Evolutionary conservation across 2,888 invertebrate genomes (phyloP).

Genomic region (Athripsodes cinereus): DNA sequence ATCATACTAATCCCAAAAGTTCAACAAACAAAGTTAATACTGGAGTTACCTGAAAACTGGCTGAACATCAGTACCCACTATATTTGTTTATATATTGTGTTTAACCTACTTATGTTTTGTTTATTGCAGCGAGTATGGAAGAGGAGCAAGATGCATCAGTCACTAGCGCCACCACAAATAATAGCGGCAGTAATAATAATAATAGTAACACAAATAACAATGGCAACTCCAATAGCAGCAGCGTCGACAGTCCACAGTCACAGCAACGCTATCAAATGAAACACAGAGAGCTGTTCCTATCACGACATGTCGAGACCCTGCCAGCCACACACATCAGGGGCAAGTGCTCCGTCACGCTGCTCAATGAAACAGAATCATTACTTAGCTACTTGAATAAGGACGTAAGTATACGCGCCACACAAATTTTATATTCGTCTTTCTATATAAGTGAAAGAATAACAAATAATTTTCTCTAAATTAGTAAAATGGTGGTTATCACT

Average conservation of each 20-base stretch:
- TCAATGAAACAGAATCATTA: slow-evolving; percentile 98
- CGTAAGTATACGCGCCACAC: slow-evolving; percentile 53
- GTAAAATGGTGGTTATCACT: too few relatives aligned
- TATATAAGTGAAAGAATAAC: too few relatives aligned
- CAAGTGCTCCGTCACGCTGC: slow-evolving; percentile 96
- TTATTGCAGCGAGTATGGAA: slow-evolving; percentile 57
- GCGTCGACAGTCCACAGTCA: slow-evolving; percentile 62
- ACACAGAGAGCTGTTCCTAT: slow-evolving; percentile 96
- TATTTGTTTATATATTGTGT: too few relatives aligned
- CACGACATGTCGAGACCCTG: slow-evolving; percentile 94
- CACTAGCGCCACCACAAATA: slow-evolving; percentile 21
- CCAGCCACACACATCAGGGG: slow-evolving; percentile 99
- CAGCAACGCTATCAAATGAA: slow-evolving; percentile 94
- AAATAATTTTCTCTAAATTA: too few relatives aligned
- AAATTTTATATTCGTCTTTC: too few relatives aligned
- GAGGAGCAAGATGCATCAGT: slow-evolving; percentile 48
- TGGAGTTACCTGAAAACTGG: too few relatives aligned
- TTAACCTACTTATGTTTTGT: too few relatives aligned
- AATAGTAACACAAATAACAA: neutral
- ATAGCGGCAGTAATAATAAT: neutral
- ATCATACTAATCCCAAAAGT: too few relatives aligned
- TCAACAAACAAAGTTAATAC: too few relatives aligned
- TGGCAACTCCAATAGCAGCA: slow-evolving; percentile 31
- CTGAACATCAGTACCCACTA: too few relatives aligned
- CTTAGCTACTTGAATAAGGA: slow-evolving; percentile 95